A percentile compares a stretch with the other conserved stretches of the same genome.
Evolutionary conservation across 2,797 vertebrate genomes (phyloP).

Genomic region (Sebastes alutus): DNA sequence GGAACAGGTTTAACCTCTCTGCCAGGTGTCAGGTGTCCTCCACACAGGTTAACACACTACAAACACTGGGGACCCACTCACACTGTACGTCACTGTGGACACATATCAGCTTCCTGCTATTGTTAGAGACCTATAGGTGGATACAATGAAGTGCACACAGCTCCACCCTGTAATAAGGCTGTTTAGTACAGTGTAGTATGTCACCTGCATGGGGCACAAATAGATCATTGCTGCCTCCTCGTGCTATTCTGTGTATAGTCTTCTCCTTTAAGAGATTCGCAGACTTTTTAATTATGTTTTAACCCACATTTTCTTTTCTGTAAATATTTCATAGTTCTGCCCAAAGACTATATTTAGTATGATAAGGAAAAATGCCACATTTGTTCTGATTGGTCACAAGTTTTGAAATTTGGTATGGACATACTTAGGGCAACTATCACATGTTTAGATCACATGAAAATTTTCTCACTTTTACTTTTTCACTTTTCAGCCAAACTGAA

Average conservation of each 20-base stretch:
- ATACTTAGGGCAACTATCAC: fast-evolving
- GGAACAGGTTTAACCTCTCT: slow-evolving; percentile 55
- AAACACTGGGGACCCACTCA: neutral
- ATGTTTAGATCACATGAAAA: no score
- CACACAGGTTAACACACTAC: neutral
- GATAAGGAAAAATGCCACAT: no score
- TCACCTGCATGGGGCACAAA: slow-evolving; percentile 8
- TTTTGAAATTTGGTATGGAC: no score
- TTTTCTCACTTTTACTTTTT: no score
- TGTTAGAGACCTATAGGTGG: slow-evolving; percentile 31
- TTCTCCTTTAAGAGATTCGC: neutral
- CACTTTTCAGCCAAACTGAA: no score
- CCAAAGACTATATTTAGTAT: no score
- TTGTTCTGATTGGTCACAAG: no score
- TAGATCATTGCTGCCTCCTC: neutral
- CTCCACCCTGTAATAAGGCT: slow-evolving; percentile 8
- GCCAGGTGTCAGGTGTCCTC: slow-evolving; percentile 44
- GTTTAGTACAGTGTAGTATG: neutral
- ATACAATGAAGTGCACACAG: slow-evolving; percentile 17
- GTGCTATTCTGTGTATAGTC: neutral
- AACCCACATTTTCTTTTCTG: neutral
- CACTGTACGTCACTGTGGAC: neutral
- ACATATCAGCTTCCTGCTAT: slow-evolving; percentile 37
- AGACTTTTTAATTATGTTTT: neutral
- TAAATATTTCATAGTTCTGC: neutral